Conservation (phyloP, 2,888 invertebrate genomes). For the Drosophila borealis region DNA sequence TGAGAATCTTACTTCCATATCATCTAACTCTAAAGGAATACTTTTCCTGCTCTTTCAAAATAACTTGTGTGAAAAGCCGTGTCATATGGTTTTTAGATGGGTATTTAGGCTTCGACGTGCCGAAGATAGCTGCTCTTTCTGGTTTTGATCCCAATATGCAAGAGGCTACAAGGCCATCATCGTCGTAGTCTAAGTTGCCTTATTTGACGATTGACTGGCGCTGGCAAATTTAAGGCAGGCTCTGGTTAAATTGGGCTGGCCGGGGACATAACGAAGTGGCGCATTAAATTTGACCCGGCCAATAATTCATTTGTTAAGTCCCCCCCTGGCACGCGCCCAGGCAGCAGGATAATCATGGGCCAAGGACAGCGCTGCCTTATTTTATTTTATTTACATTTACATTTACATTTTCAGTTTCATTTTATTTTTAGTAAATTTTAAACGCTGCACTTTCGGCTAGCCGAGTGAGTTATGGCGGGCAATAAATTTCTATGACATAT, state of each 20-base stretch:
- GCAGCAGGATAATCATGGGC: conserved; percentile 48
- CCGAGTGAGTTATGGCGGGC: conserved; percentile 76
- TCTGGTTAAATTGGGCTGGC: conserved; percentile 42
- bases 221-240: conserved; percentile 12
- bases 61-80: too few relatives aligned
- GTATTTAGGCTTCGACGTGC: too few relatives aligned
- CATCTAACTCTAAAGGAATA: too few relatives aligned
- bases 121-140: too few relatives aligned
- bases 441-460: conserved; percentile 69
- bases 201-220: conserved; percentile 9
- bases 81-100: too few relatives aligned
- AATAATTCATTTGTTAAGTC: conserved; percentile 75
- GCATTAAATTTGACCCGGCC: conserved; percentile 72
- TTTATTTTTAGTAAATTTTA: conserved; percentile 68
- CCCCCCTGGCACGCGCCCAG: conserved; percentile 13
- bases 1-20: too few relatives aligned
- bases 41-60: too few relatives aligned
- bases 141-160: too few relatives aligned
- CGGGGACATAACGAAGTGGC: conserved; percentile 59
- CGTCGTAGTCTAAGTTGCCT: neutral
- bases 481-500: conserved; percentile 82
- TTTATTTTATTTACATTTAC: conserved; percentile 37
- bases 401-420: conserved; percentile 25
- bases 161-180: conserved; percentile 12
- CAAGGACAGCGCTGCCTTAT: conserved; percentile 30